Evolutionary conservation across 2,797 vertebrate species (phyloP).

Genomic region (Pseudomugil tenellus): DNA sequence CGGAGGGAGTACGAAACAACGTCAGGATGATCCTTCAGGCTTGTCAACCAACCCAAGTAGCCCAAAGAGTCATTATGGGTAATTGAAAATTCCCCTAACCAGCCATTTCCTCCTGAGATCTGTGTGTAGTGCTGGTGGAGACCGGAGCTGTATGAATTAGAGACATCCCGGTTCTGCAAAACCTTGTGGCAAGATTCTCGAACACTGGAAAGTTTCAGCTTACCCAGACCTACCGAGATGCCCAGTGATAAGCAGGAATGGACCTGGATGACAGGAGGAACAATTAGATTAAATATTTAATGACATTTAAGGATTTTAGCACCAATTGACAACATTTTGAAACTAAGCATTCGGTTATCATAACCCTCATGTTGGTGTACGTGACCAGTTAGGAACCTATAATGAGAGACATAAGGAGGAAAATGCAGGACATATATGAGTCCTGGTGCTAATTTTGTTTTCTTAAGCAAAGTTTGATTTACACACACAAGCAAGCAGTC

Average conservation of each 20-base stretch:
- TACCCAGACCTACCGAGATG: slow-evolving; percentile 17
- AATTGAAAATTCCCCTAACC: slow-evolving; percentile 50
- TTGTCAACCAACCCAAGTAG: slow-evolving; percentile 34
- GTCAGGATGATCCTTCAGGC: slow-evolving; percentile 42
- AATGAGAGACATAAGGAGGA: neutral
- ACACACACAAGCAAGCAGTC: too few relatives aligned
- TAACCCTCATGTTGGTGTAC: neutral
- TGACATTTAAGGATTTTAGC: neutral
- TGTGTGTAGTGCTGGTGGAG: slow-evolving; percentile 45
- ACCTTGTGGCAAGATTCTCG: slow-evolving; percentile 4
- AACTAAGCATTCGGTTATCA: too few relatives aligned
- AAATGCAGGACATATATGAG: too few relatives aligned
- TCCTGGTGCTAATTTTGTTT: too few relatives aligned
- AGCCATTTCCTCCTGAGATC: slow-evolving; percentile 46
- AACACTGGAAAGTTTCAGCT: fast-evolving
- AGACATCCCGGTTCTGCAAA: slow-evolving; percentile 12
- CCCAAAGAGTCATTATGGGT: neutral
- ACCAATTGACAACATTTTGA: neutral
- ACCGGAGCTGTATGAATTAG: neutral
- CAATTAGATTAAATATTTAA: neutral
- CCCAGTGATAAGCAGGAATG: slow-evolving; percentile 37
- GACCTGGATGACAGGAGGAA: slow-evolving; percentile 24
- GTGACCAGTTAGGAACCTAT: neutral
- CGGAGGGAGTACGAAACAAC: slow-evolving; percentile 32
- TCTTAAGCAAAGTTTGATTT: too few relatives aligned